phyloP scores from a whole-genome alignment of 2,888 invertebrate species.

The Parnassius glacialis region DNA sequence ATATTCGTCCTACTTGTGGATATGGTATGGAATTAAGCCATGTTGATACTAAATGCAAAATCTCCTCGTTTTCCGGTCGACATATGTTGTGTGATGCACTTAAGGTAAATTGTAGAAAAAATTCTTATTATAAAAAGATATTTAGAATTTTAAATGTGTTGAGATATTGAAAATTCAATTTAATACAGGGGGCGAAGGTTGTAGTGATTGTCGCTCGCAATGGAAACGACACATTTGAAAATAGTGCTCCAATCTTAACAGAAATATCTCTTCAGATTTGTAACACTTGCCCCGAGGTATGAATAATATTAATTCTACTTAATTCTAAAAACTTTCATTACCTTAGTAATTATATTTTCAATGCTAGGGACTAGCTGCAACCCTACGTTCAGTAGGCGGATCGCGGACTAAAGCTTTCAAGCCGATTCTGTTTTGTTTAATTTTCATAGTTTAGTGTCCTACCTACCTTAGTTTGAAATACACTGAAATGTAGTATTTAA shows the following conservation, averaged over 20 bases:
- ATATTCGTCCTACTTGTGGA: constrained; percentile 63
- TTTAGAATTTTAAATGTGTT: background rate
- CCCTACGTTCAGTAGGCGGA: no score
- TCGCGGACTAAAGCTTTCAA: no score
- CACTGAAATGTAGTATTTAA: no score
- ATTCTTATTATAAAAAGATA: background rate
- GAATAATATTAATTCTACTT: background rate
- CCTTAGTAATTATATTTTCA: no score
- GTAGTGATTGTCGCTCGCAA: constrained; percentile 67
- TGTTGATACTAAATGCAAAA: constrained; percentile 71
- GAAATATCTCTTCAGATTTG: constrained; percentile 70
- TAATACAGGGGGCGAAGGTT: constrained; percentile 56
- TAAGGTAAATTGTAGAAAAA: constrained; percentile 41
- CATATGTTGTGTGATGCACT: constrained; percentile 70
- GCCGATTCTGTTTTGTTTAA: no score
- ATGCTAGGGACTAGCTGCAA: no score
- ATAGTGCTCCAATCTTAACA: constrained; percentile 60
- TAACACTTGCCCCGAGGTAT: constrained; percentile 59
- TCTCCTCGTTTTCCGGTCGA: constrained; percentile 65
- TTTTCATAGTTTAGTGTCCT: no score
- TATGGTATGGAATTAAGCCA: constrained; percentile 73
- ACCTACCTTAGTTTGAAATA: no score
- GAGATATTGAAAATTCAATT: background rate
- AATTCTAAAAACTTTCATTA: background rate
- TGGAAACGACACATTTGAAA: constrained; percentile 57